phyloP scores from a whole-genome alignment of 1,140 invertebrate species.

The Solenopsis invicta region DNA sequence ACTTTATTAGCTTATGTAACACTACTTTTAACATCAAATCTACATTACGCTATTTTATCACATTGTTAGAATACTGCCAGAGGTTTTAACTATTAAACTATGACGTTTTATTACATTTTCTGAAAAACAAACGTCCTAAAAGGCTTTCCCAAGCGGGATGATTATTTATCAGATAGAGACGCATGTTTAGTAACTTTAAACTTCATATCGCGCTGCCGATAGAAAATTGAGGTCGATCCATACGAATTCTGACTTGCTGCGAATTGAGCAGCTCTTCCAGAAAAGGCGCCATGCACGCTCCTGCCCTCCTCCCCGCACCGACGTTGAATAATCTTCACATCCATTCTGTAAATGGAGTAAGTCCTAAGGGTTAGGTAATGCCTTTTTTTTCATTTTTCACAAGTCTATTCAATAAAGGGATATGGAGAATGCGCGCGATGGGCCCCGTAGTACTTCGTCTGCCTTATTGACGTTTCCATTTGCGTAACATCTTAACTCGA shows the following conservation, averaged over 20 bases:
- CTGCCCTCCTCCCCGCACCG: constrained; percentile 4
- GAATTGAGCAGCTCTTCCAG: constrained; percentile 49
- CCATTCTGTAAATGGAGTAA: constrained; percentile 63
- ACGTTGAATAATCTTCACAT: constrained; percentile 62
- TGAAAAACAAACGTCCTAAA: neutral
- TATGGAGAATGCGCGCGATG: constrained; percentile 52
- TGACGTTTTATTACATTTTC: neutral
- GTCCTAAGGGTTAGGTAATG: constrained; percentile 56
- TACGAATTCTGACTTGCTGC: constrained; percentile 44
- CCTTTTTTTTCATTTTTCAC: constrained; percentile 53
- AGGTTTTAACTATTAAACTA: neutral
- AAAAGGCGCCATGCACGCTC: constrained; percentile 23
- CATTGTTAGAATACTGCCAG: too few species aligned
- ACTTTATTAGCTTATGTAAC: too few species aligned
- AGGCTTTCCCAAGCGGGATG: neutral
- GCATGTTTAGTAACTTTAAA: neutral
- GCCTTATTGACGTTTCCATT: constrained; percentile 63
- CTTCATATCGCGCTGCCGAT: neutral
- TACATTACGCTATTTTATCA: too few species aligned
- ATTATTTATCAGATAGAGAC: neutral
- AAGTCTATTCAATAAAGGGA: constrained; percentile 56
- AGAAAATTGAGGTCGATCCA: constrained; percentile 20
- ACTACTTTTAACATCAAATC: too few species aligned
- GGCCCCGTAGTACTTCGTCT: constrained; percentile 44
- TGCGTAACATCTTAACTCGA: constrained; percentile 62